These are phyloP conservation scores for Clarias batrachus DNA, from an alignment of 2,113 vertebrate species.

Conservation along the genomic window DNA sequence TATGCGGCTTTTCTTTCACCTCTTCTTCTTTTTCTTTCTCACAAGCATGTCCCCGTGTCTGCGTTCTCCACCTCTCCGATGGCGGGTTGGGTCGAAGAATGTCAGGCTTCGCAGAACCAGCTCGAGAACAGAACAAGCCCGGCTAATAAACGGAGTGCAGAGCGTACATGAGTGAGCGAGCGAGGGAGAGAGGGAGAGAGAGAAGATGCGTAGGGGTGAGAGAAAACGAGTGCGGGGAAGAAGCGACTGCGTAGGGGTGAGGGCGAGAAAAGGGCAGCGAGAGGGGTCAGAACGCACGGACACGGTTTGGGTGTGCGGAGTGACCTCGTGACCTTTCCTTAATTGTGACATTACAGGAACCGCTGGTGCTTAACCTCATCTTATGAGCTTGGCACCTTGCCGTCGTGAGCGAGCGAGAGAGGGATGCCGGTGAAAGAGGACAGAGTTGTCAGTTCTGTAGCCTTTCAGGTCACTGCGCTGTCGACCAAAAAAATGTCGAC, in stretches of 20 bases:
- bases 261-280: neutral
- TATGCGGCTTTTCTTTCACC: neutral
- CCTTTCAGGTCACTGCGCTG: neutral
- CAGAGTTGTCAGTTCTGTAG: neutral
- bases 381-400: conserved; percentile 42
- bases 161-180: neutral
- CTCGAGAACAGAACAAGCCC: neutral
- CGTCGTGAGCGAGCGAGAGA: conserved; percentile 4
- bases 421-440: neutral
- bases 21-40: neutral
- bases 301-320: conserved; percentile 29
- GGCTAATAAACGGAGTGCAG: conserved; percentile 17
- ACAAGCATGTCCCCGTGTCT: neutral
- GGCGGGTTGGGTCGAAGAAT: neutral
- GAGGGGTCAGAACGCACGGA: conserved; percentile 11
- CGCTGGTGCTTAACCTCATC: conserved; percentile 45
- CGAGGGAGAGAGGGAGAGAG: neutral
- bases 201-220: neutral
- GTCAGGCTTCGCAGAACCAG: conserved; percentile 18
- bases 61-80: neutral
- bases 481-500: neutral
- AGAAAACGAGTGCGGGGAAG: conserved; percentile 22
- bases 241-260: conserved; percentile 15
- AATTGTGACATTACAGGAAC: conserved; percentile 54
- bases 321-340: conserved; percentile 43